Base-by-base conservation (phyloP, 2,888 invertebrate species). In the Coleophora deauratella region DNA sequence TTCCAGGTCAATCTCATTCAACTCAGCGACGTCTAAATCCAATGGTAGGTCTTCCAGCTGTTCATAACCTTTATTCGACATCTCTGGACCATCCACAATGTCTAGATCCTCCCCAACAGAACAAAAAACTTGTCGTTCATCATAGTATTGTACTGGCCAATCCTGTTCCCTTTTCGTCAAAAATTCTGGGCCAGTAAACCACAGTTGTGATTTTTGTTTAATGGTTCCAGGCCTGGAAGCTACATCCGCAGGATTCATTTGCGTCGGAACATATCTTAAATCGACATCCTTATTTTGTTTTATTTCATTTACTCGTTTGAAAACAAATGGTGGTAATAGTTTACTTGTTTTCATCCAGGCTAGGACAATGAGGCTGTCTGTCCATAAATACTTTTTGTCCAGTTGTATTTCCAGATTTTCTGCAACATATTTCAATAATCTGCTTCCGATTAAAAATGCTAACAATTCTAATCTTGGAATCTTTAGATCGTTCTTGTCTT, bases 101-200 rank as follows among this genome's bases (percentile, higher is more conserved):
- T n/a, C n/a, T n/a, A n/a, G n/a, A n/a, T n/a, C n/a, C n/a, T n/a
- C n/a, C n/a, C n/a, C n/a, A n/a, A n/a, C n/a, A n/a, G n/a, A n/a
- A n/a, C n/a, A n/a, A n/a, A n/a, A n/a, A n/a, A n/a, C n/a, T n/a
- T n/a, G n/a, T n/a, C n/a, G n/a, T n/a, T n/a, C n/a, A n/a, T n/a
- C n/a, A n/a, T n/a, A n/a, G n/a, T n/a, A n/a, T n/a, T n/a, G n/a
- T n/a, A n/a, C n/a, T n/a, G n/a, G n/a, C n/a, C n/a, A n/a, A n/a
- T n/a, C n/a, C n/a, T n/a, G n/a, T n/a, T n/a, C n/a, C n/a, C n/a
- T n/a, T n/a, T n/a, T n/a, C n/a, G n/a, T n/a, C n/a, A 45, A 34
- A 28, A 47, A 47, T 2, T 28, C 13, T 2, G 47, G 44, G 8
- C 44, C 47, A 4, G 36, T 37, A 13, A 37, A 39, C 47, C 47